Evolutionary conservation across 37 sponge, comb jelly and placozoan genomes (phyloP).

Genomic region (Cliona cf. orientalis): DNA sequence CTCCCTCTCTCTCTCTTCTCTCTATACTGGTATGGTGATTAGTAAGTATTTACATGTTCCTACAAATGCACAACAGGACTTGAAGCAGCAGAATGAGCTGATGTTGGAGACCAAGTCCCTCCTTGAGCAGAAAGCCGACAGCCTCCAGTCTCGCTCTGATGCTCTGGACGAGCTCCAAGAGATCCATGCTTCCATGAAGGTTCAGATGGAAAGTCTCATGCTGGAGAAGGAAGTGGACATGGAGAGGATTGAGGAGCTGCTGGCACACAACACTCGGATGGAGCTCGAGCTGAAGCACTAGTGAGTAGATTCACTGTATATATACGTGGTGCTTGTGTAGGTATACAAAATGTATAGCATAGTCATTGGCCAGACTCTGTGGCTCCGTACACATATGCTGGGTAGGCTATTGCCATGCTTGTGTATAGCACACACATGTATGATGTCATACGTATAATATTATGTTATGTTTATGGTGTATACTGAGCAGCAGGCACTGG

Average conservation of each 20-base stretch:
- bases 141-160: constrained; percentile 53
- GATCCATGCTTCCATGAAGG: constrained; percentile 65
- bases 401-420: too few species aligned
- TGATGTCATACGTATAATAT: too few species aligned
- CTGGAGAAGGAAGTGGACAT: constrained; percentile 86
- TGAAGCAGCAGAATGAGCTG: constrained; percentile 80
- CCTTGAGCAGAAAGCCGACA: constrained; percentile 82
- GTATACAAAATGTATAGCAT: too few species aligned
- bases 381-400: too few species aligned
- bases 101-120: constrained; percentile 87
- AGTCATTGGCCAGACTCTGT: too few species aligned
- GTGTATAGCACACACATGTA: too few species aligned
- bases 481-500: too few species aligned
- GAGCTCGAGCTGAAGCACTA: constrained; percentile 72
- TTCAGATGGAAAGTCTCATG: constrained; percentile 67
- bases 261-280: constrained; percentile 65
- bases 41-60: not conserved
- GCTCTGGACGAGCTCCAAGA: constrained; percentile 65
- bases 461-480: too few species aligned
- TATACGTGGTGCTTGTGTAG: not conserved
- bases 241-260: constrained; percentile 76
- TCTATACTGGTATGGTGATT: not conserved
- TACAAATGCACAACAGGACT: constrained; percentile 35
- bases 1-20: not conserved
- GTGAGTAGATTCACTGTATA: constrained; percentile 58